These are phyloP conservation scores for Micrasema longulum DNA, from an alignment of 1,140 invertebrate genomes.

Conservation along the genomic window DNA sequence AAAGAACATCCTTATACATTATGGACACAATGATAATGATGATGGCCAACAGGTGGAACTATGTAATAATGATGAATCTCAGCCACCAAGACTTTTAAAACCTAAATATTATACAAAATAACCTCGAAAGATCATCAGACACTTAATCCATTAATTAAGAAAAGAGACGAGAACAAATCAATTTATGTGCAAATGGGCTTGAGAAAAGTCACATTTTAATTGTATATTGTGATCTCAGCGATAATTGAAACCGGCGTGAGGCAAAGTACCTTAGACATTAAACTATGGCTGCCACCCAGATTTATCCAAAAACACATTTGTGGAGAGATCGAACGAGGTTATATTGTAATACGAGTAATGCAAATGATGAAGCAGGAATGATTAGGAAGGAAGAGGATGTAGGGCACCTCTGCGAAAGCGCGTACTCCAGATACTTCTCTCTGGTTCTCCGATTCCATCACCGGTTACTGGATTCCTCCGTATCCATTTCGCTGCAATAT, in stretches of 20 bases:
- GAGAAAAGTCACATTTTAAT: no score
- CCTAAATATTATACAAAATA: conserved; percentile 5
- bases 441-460: conserved; percentile 62
- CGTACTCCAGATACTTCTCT: conserved; percentile 60
- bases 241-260: no score
- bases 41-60: not conserved
- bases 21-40: not conserved
- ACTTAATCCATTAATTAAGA: no score
- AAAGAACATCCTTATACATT: no score
- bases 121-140: not conserved
- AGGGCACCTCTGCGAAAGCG: conserved; percentile 66
- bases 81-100: conserved; percentile 7
- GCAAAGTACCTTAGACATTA: no score
- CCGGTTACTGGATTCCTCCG: conserved; percentile 66
- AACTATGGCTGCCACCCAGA: no score
- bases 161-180: no score
- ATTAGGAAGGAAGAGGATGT: conserved; percentile 48
- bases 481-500: conserved; percentile 58
- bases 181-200: no score
- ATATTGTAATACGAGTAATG: conserved; percentile 15
- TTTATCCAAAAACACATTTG: no score
- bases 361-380: conserved; percentile 49
- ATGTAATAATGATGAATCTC: not conserved
- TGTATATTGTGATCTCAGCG: no score
- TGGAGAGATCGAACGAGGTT: conserved; percentile 37